These are phyloP conservation scores for Polyodon spathula DNA, from an alignment of 2,113 vertebrate genomes.

Conservation along the genomic window DNA sequence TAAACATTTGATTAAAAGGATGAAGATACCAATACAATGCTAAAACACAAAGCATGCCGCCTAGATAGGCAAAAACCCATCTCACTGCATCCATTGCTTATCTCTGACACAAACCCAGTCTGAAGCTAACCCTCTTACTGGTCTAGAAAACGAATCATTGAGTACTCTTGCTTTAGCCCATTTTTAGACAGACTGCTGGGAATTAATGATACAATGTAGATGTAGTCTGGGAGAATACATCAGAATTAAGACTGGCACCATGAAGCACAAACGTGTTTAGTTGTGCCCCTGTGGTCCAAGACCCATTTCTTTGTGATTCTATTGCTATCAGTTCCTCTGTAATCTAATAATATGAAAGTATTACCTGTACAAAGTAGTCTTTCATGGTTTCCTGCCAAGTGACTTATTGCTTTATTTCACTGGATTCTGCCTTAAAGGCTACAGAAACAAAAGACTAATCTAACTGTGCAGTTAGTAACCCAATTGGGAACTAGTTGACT, in stretches of 20 bases:
- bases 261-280: conserved; percentile 3
- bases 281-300: neutral
- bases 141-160: conserved; percentile 19
- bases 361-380: conserved; percentile 5
- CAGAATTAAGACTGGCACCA: conserved; percentile 10
- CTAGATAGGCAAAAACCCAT: neutral
- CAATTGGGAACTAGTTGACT: too few species aligned
- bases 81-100: conserved; percentile 2
- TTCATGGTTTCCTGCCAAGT: neutral
- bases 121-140: conserved; percentile 10
- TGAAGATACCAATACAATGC: neutral
- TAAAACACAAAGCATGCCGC: neutral
- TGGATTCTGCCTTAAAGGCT: too few species aligned
- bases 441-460: too few species aligned
- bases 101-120: conserved; percentile 13
- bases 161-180: conserved; percentile 2
- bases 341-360: neutral
- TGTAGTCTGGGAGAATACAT: conserved; percentile 7
- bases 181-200: conserved; percentile 8
- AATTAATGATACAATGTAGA: conserved; percentile 11
- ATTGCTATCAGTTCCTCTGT: conserved; percentile 8
- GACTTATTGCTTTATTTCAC: neutral
- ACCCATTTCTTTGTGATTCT: neutral
- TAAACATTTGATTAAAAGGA: conserved; percentile 4
- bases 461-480: too few species aligned